Base-by-base conservation (phyloP, 2,113 vertebrate species). In the Gymnocephalus cernua region DNA sequence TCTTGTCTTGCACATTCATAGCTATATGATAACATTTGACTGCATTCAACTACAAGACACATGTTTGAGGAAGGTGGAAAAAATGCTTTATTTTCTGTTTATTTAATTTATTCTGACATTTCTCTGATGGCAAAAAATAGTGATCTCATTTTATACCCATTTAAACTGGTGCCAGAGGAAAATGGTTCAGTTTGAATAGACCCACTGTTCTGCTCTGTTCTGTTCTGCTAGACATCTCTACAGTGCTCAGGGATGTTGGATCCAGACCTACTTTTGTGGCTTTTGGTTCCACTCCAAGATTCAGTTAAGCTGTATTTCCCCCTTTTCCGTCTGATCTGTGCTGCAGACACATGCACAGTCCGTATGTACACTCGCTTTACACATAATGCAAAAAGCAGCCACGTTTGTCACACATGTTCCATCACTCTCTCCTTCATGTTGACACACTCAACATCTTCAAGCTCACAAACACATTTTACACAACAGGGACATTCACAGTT, bases 111-210 rank as follows among this genome's bases (percentile, higher is more conserved):
- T 63, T 77, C 53, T 82, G 23, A 32, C 58, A 77, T 72, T 80
- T 85, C 45, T 83, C 27, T 80, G 62, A 82, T 74, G 84, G 66
- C 44, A 77, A 79, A 78, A 77, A 86, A 72, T 18, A 81, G 74
- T 91, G 90, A 90, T 92, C 89, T 93, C 89, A 90, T 87, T 90
- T 90, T 79, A 86, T 84, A 81, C 80, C 73, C 75, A 84, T 90
- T 89, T 56, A 83, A 75, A 84, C 63, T 70, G 12, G 23, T 83
- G 93, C 89, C 92, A 92, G 78, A 77, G 85, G 83, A 91, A 94
- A 93, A 91, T 83, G 84, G 90, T 85, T 90, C 80, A 76, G 77
- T 91, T 91, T 95, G 90, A 95, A 96, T 92, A 86, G 92, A 83
- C 70, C 77, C 87, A 90, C 90, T 95, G 93, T 95, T 95, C 92